Evolutionary conservation across 2,113 vertebrate genomes (phyloP), one percentile per base, ranked within the genome.

Genomic region (Chloebia gouldiae): DNA sequence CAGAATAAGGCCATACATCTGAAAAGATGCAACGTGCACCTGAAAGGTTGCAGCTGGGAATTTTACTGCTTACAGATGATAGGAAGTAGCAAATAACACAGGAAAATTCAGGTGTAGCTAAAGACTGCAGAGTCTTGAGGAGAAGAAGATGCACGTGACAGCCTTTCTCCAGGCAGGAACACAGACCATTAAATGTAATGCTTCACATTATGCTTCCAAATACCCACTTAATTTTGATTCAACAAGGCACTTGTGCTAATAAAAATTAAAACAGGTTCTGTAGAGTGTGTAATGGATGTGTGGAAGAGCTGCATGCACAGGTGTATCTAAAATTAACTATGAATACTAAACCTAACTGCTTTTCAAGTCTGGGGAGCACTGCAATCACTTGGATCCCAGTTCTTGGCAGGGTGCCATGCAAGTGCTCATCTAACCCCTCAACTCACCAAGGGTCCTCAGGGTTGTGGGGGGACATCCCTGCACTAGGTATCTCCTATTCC

Each of bases 201-300:
- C 59, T 92, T 81, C 92, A 65, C 90, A 91, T 96, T 94, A 95
- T 63, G 82, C 90, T 92, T 94, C 90, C 90, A 94, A 97, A 96
- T 91, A 95, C 23, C 57, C 77, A 94, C 77, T 95, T 94, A 84
- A 95, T 93, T 95, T 90, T 81, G 66, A 95, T 97, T 97, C 92
- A 97, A 96, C 90, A 89, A 97, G 95, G 71, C 82, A 88, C 80
- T 90, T 77, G 35, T 47, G 72, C 81, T 95, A 95, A 95, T 93
- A 96, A 95, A 96, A 97, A 94, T 96, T 95, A 96, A 92, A 97
- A 72, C 73, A 92, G 83, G 49, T 95, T 96, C 88, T 88, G 64
- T 70, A 6, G 0, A 91, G 72, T 63, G 57, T 86, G 65, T 86
- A 96, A 97, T 92, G 87, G 92, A 96, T 45, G 51, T 23, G 66